phyloP scores from a whole-genome alignment of 53 echinoderm and acorn worm species.

The Apostichopus leukothele region DNA sequence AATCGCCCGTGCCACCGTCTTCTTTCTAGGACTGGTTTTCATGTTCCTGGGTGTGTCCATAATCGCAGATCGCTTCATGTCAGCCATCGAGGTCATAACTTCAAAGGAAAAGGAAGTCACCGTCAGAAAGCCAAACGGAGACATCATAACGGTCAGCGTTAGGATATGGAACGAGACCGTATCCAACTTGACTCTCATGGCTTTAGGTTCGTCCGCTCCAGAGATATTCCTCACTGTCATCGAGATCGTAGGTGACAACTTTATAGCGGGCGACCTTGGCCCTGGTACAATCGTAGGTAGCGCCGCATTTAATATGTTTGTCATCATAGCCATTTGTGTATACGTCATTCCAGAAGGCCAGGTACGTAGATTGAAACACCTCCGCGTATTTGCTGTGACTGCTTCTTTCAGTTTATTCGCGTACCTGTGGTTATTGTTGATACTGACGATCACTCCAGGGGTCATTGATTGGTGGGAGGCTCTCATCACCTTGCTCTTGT shows the following conservation, averaged over 20 bases:
- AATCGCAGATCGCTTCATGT: conserved; percentile 98
- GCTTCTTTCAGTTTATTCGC: conserved; percentile 93
- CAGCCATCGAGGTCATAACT: conserved; percentile 95
- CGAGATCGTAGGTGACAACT: conserved; percentile 80
- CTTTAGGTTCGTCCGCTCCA: conserved; percentile 95
- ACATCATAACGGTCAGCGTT: conserved; percentile 82
- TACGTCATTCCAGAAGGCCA: conserved; percentile 86
- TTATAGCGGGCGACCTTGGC: conserved; percentile 91
- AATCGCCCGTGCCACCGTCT: conserved; percentile 85
- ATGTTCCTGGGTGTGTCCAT: conserved; percentile 97
- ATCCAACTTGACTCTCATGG: conserved; percentile 97
- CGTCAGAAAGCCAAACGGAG: conserved; percentile 85
- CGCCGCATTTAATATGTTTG: conserved; percentile 96
- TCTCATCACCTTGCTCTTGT: conserved; percentile 82
- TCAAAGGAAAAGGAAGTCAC: conserved; percentile 92
- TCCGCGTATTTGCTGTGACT: conserved; percentile 95
- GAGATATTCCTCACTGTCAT: conserved; percentile 95
- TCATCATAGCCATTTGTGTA: conserved; percentile 94
- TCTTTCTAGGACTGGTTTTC: conserved; percentile 77
- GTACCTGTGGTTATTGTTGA: conserved; percentile 88
- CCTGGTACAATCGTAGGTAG: conserved; percentile 98
- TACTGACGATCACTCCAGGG: conserved; percentile 69
- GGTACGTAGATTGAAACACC: conserved; percentile 80
- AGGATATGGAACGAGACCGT: conserved; percentile 99
- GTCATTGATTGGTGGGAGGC: conserved; percentile 84